These are phyloP conservation scores for Andrena camellia DNA, from an alignment of 2,888 invertebrate genomes.

Conservation along the genomic window DNA sequence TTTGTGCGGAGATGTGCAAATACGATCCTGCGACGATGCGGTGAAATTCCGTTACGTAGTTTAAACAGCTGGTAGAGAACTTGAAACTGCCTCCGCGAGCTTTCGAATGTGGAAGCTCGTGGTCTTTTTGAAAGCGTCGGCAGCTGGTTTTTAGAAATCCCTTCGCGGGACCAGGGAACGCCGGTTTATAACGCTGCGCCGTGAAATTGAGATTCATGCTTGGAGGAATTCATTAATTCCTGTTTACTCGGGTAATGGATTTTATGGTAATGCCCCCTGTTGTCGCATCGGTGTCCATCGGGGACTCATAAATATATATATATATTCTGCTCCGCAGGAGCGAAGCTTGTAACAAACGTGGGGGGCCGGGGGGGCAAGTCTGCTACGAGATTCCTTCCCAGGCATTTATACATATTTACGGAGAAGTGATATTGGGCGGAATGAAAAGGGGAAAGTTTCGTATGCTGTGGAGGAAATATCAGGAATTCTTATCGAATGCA, in stretches of 20 bases:
- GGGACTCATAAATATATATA: neutral
- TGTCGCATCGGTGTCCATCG: neutral
- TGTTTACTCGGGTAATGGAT: slow-evolving; percentile 28
- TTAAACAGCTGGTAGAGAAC: too few relatives aligned
- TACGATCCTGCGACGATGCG: too few relatives aligned
- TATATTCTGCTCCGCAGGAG: neutral
- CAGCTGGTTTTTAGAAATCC: neutral
- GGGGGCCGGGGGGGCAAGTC: too few relatives aligned
- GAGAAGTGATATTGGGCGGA: too few relatives aligned
- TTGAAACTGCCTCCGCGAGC: neutral
- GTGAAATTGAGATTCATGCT: slow-evolving; percentile 9
- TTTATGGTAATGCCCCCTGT: slow-evolving; percentile 25
- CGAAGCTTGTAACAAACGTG: neutral
- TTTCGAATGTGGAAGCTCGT: neutral
- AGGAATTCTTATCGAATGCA: too few relatives aligned
- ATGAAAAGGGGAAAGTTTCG: too few relatives aligned
- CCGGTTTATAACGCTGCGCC: neutral
- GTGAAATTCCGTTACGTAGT: too few relatives aligned
- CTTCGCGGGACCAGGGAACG: neutral
- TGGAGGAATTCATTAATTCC: slow-evolving; percentile 24
- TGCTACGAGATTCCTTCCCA: too few relatives aligned
- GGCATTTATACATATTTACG: too few relatives aligned
- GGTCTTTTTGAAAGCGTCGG: neutral
- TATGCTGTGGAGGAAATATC: too few relatives aligned
- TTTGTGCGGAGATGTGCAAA: too few relatives aligned